Conservation (phyloP, 2,888 invertebrate genomes). For the Patella depressa region DNA sequence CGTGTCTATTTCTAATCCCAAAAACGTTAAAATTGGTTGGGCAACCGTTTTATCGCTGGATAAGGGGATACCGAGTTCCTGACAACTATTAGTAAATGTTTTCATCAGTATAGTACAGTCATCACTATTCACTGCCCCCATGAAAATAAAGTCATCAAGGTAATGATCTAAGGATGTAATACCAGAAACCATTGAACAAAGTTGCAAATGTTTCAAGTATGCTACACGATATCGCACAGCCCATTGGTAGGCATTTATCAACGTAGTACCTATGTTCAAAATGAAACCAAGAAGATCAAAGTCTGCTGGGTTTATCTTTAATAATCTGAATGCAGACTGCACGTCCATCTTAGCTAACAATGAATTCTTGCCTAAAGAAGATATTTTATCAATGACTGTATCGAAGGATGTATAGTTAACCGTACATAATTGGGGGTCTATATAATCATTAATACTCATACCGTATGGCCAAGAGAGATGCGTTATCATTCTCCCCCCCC, state of each 20-base stretch:
- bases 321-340: not conserved
- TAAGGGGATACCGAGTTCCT: constrained; percentile 6
- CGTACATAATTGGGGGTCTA: not conserved
- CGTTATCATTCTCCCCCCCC: not conserved
- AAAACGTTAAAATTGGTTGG: constrained; percentile 15
- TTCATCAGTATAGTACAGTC: not conserved
- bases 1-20: constrained; percentile 19
- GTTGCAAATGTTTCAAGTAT: not conserved
- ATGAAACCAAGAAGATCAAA: not conserved
- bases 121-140: not conserved
- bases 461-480: not conserved
- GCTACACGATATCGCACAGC: not conserved
- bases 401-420: constrained; percentile 1
- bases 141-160: not conserved
- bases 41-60: not conserved
- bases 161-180: not conserved
- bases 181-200: not conserved
- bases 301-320: not conserved
- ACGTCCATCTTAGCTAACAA: not conserved
- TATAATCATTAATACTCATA: not conserved
- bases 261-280: not conserved
- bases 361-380: not conserved
- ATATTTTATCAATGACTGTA: not conserved
- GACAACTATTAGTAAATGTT: not conserved
- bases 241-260: not conserved